Evolutionary conservation across 2,797 vertebrate species (phyloP), one percentile per base, ranked within the genome.

Genomic region (Sebastes nivosus): DNA sequence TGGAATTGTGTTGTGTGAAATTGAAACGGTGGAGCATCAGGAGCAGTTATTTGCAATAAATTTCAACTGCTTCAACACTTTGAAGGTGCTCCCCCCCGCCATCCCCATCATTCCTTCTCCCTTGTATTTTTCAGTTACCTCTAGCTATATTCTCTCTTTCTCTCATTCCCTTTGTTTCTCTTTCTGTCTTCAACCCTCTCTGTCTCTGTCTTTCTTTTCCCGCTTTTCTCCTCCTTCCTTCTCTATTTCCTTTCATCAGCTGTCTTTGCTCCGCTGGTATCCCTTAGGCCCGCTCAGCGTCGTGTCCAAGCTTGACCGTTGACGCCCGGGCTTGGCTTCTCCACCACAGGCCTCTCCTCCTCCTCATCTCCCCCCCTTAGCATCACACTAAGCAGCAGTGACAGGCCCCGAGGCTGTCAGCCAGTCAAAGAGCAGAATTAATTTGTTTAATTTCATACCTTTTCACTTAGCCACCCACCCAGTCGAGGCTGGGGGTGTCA

Each of bases 1-100:
- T 93, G 94, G 93, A 92, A 94, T 92, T 94, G 94, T 94, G 92
- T 94, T 95, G 93, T 95, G 95, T 94, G 93, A 95, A 95, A 95
- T 95, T 94, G 95, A 95, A 94, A 94, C 91, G 92, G 95, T 86
- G 66, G 87, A 87, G 93, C 90, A 95, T 95, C 93, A 94, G 93
- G 88, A 94, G 89, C 89, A 74, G 80, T 95, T 95, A 94, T 93
- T 94, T 94, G 92, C 90, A 94, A 93, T 95, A 93, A 82, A 94
- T 88, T 94, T 94, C 86, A 91, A 80, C 85, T 67, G 83, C 85
- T 89, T 82, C 67, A 69, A 84, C 87, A 86, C 76, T 70, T 63
- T 69, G 82, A 57, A 75, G 75, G 73, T 24, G 18, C 50, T n/a
- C 57, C 52, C 42, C 34, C 11, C 27, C 59, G 36, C 61, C 32